These are phyloP conservation scores for Procapra przewalskii DNA, from an alignment of 2,113 vertebrate species.

Conservation along the genomic window DNA sequence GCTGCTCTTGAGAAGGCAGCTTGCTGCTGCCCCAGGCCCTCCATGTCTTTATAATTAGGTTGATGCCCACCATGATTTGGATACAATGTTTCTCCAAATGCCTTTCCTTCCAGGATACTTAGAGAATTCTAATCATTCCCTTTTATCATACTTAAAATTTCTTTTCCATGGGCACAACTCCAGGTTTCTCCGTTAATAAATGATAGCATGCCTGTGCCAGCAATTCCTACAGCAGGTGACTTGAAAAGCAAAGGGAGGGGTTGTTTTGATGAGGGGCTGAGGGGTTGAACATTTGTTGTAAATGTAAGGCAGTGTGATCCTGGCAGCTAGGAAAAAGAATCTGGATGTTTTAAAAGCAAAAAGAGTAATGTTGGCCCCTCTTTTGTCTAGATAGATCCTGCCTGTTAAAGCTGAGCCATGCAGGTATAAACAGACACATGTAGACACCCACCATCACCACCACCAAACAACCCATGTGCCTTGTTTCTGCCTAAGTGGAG, in stretches of 20 bases:
- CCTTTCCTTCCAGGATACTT: slow-evolving; percentile 15
- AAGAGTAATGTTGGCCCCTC: not conserved
- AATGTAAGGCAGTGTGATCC: not conserved
- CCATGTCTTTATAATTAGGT: slow-evolving; percentile 29
- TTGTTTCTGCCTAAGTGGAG: not conserved
- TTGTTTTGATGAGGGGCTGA: not conserved
- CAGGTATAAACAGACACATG: not conserved
- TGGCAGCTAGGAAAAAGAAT: not conserved
- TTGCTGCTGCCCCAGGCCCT: not conserved
- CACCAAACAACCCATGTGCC: not conserved
- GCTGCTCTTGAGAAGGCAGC: not conserved
- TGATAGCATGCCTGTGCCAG: not conserved
- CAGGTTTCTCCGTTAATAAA: slow-evolving; percentile 16
- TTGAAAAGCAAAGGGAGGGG: not conserved
- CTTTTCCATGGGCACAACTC: not conserved
- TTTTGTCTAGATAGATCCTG: not conserved
- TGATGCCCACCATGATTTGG: not conserved
- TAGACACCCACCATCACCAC: not conserved
- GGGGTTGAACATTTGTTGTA: not conserved
- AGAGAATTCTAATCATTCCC: not conserved
- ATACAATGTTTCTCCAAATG: slow-evolving; percentile 9
- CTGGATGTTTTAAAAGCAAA: not conserved
- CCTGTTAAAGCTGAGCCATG: not conserved
- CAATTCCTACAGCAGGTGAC: not conserved
- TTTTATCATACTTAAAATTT: not conserved